These are phyloP conservation scores for Tokudaia muenninki DNA, from an alignment of 2,797 vertebrate genomes.

Conservation along the genomic window DNA sequence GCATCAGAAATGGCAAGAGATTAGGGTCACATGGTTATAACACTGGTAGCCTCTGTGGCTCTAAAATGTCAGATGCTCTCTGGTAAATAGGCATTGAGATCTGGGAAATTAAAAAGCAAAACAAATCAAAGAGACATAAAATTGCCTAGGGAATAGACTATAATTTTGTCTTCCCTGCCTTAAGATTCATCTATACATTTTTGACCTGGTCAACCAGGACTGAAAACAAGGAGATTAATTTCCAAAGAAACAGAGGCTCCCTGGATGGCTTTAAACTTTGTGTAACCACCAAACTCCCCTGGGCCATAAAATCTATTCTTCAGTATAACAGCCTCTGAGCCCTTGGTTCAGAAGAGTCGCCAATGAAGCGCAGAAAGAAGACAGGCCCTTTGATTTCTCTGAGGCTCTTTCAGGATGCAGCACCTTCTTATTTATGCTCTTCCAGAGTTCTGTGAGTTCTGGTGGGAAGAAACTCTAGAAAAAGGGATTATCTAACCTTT, in stretches of 20 bases:
- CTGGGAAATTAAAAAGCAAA: neutral
- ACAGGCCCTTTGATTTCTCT: neutral
- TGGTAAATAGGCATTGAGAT: neutral
- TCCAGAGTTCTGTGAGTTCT: conserved; percentile 69
- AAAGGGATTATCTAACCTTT: neutral
- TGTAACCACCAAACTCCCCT: neutral
- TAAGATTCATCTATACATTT: neutral
- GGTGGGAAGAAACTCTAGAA: neutral
- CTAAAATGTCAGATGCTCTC: neutral
- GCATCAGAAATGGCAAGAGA: neutral
- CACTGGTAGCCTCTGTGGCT: neutral
- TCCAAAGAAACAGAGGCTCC: conserved; percentile 22
- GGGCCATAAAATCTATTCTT: neutral
- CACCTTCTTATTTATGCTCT: neutral
- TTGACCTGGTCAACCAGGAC: neutral
- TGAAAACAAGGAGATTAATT: neutral
- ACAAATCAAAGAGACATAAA: neutral
- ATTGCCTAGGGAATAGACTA: neutral
- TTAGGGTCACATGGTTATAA: neutral
- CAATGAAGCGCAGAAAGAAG: neutral
- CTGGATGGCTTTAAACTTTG: neutral
- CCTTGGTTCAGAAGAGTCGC: neutral
- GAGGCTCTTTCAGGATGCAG: neutral
- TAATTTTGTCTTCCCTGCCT: neutral
- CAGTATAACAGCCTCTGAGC: conserved; percentile 33